Base-by-base conservation (phyloP, 2,797 vertebrate genomes). In the Scarus forsteni region DNA sequence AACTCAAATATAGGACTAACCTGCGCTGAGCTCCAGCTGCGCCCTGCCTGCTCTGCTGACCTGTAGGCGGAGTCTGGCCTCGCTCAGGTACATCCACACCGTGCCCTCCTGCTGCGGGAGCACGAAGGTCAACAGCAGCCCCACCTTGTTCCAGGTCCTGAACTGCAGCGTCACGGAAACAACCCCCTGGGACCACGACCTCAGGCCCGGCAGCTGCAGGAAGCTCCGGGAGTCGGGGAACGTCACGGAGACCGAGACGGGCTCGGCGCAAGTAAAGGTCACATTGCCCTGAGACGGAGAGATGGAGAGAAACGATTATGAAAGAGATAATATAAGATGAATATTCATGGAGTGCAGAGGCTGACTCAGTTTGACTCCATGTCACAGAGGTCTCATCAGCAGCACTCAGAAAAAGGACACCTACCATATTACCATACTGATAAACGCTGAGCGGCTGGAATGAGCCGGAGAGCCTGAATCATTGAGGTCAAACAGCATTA, bases 251-350 rank as follows among this genome's bases (percentile, higher is more conserved):
- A 96, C 92, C n/a, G 95, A 94, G 44, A 93, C 93, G 40, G 95
- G 93, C 84, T 97, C 96, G 0, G 93, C 93, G 83, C 97, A 98
- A 70, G 95, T 95, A 92, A 98, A 98, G 73, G 96, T 97, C 87
- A 98, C 95, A 2, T 97, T 97, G 60, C 97, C 97, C 97, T 98
- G 90, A 79, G 16, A 27, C 16, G 27, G 48, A 42, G 1, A 81
- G 3, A 84, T 87, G 86, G 58, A 38, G n/a, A 75, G 39, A 69
- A 58, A 70, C 52, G 36, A 77, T 68, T 71, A 76, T 60, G 63
- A 73, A 62, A 80, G 73, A 68, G 77, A 73, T 77, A 56, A 83
- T 55, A 73, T 70, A 81, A 66, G 67, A 91, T 89, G 82, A 90
- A 92, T 91, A 92, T 92, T 85, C 78, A 92, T 82, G 12, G 45